Evolutionary conservation across 2,113 vertebrate genomes (phyloP), one percentile per base, ranked within the genome.

Genomic region (Chinchilla lanigera): DNA sequence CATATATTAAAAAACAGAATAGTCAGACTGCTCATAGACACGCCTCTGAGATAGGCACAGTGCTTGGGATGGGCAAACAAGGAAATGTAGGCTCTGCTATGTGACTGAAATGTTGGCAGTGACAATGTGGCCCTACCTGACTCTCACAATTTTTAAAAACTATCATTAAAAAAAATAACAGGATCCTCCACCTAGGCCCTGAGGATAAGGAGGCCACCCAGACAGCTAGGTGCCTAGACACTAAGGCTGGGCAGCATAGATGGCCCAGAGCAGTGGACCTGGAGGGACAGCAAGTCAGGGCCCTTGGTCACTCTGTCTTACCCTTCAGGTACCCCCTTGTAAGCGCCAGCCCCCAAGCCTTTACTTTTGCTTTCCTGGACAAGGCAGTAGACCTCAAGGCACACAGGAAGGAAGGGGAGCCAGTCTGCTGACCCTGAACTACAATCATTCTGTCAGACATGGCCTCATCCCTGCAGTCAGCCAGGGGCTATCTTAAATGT

Each of bases 271-370:
- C 8, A 52, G 56, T 10, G 35, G 63, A 54, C 33, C 85, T 35
- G 7, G 22, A 22, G 22, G 38, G 67, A 24, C 17, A 38, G 71
- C 54, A 52, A 26, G 69, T 41, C 30, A 78, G 67, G 41, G 13
- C 28, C 3, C 10, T 10, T 10, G 0, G 33, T 0, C 38, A 30
- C 73, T 17, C 50, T 17, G 24, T 11, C 6, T 54, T 41, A 28
- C 7, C 28, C 17, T 38, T 56, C 33, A 63, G 17, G 2, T 14
- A 90, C 0, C 19, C 17, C 61, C 28, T 87, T 41, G 3, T 22
- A n/a, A 82, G 58, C 38, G 38, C 56, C 13, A 58, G 41, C n/a
- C 33, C n/a, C 30, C 19, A 22, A 41, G 5, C 38, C 50, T 14
- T 69, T 10, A 26, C 44, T 82, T 65, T 24, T 5, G 13, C 33